Percentiles rank a stretch among this genome's conserved stretches.
phyloP scores from a whole-genome alignment of 2,888 invertebrate species.

The Rutpela maculata region DNA sequence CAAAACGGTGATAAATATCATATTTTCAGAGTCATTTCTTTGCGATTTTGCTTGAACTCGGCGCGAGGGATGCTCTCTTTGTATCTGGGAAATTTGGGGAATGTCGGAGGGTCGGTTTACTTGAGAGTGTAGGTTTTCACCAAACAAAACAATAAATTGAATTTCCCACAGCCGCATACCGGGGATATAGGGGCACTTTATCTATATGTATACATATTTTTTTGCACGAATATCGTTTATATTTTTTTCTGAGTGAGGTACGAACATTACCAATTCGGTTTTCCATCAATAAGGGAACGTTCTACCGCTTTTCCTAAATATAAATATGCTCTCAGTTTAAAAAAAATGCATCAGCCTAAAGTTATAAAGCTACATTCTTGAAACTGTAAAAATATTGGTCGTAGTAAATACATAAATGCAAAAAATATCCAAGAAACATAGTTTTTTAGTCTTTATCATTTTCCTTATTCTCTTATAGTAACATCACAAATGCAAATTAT shows the following conservation, averaged over 20 bases:
- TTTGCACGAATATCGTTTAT: constrained; percentile 1
- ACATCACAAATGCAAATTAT: too few species aligned
- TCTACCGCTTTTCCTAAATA: too few species aligned
- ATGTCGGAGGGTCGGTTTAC: constrained; percentile 33
- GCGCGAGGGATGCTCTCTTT: constrained; percentile 7
- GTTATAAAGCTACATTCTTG: too few species aligned
- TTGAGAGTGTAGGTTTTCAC: constrained; percentile 11
- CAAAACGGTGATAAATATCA: constrained; percentile 31
- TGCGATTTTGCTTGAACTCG: constrained; percentile 16
- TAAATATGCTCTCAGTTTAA: too few species aligned
- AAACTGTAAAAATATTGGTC: too few species aligned
- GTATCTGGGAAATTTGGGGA: constrained; percentile 26
- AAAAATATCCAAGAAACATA: too few species aligned
- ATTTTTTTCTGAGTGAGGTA: not conserved
- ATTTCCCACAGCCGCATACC: constrained; percentile 23
- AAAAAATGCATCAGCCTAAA: too few species aligned
- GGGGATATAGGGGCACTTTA: constrained; percentile 14
- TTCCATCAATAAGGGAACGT: not conserved
- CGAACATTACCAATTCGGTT: not conserved
- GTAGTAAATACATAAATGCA: too few species aligned
- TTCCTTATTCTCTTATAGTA: too few species aligned
- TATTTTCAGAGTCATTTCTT: constrained; percentile 33
- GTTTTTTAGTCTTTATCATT: too few species aligned
- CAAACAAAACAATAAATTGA: constrained; percentile 39
- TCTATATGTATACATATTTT: constrained; percentile 37